phyloP scores from a whole-genome alignment of 1,140 invertebrate species.

The Diorhabda sublineata region DNA sequence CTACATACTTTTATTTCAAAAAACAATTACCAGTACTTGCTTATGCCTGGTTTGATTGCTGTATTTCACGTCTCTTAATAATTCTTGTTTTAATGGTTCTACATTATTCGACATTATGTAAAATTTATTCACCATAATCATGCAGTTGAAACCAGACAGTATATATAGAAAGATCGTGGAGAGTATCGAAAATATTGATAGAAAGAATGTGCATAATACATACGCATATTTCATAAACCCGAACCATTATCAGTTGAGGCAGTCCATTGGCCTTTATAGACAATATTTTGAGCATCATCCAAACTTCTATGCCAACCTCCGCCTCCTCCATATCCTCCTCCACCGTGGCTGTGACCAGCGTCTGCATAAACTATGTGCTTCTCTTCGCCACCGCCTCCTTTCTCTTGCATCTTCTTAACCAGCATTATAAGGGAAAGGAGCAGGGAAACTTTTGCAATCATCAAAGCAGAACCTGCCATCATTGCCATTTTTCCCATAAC shows the following conservation, averaged over 20 bases:
- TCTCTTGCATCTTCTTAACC: slow-evolving; percentile 57
- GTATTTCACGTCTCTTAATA: too few species aligned
- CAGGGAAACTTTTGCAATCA: slow-evolving; percentile 64
- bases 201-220: background rate
- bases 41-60: too few species aligned
- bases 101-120: too few species aligned
- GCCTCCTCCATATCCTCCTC: slow-evolving; percentile 39
- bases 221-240: slow-evolving; percentile 21
- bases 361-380: slow-evolving; percentile 56
- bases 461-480: slow-evolving; percentile 59
- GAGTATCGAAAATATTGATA: too few species aligned
- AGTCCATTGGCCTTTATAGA: slow-evolving; percentile 30
- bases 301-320: slow-evolving; percentile 55
- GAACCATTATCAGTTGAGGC: slow-evolving; percentile 17
- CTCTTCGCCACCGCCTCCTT: slow-evolving; percentile 52
- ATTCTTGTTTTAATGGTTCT: too few species aligned
- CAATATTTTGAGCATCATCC: slow-evolving; percentile 29
- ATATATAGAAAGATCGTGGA: too few species aligned
- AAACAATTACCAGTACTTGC: too few species aligned
- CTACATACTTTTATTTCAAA: too few species aligned
- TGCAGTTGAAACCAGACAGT: too few species aligned
- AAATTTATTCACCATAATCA: too few species aligned
- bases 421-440: slow-evolving; percentile 61
- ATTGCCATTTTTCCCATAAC: slow-evolving; percentile 54
- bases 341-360: slow-evolving; percentile 45